Conservation (phyloP, 2,113 vertebrate species). For the Microtus montanus region DNA sequence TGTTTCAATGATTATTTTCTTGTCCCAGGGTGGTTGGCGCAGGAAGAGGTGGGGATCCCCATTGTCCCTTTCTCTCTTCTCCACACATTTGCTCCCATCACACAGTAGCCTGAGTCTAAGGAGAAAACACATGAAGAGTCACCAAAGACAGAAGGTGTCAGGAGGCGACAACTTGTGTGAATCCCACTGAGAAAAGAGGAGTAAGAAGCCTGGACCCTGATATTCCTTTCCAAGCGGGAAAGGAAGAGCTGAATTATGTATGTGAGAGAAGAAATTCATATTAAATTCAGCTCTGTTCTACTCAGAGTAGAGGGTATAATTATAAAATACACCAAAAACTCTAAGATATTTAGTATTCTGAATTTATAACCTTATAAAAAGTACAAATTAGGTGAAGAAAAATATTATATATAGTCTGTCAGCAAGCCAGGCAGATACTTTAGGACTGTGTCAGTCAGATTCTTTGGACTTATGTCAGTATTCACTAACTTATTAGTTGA, state of each 20-base stretch:
- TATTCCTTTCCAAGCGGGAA: constrained; percentile 12
- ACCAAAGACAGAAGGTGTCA: background rate
- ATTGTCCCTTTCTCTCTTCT: background rate
- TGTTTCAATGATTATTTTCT: background rate
- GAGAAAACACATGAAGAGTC: background rate
- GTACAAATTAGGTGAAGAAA: constrained; percentile 60
- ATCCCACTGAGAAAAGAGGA: background rate
- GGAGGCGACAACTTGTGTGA: background rate
- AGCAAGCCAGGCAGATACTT: constrained; percentile 45
- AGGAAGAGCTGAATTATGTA: background rate
- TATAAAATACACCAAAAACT: constrained; percentile 44
- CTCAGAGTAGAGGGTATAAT: constrained; percentile 54
- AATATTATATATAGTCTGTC: background rate
- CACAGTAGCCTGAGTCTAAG: background rate
- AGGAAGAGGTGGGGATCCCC: background rate
- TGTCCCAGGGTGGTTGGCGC: background rate
- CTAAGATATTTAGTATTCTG: constrained; percentile 60
- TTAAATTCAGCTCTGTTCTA: constrained; percentile 46
- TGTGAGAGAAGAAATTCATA: constrained; percentile 26
- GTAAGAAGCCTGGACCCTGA: background rate
- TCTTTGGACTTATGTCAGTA: constrained; percentile 11
- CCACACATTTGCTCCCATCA: background rate
- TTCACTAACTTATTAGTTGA: background rate
- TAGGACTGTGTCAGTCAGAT: background rate
- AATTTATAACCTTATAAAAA: constrained; percentile 25